Evolutionary conservation across 23 tunicate species (phyloP).

Genomic region (Trididemnum nubilum): DNA sequence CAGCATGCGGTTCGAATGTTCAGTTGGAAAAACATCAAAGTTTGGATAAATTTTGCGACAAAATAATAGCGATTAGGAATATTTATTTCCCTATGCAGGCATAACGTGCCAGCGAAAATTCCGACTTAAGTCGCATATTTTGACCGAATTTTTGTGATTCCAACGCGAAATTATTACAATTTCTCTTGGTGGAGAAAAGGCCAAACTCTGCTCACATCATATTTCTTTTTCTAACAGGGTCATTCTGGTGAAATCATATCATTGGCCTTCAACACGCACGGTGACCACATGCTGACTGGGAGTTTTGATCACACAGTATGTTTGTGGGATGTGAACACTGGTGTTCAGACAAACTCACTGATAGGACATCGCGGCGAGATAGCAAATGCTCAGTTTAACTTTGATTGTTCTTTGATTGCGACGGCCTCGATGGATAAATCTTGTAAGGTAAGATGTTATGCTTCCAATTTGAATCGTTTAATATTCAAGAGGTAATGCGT

Average conservation of each 20-base stretch:
- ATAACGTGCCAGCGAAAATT: no score
- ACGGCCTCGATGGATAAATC: constrained; percentile 97
- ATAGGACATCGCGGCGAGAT: constrained; percentile 98
- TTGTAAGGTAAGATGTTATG: constrained; percentile 56
- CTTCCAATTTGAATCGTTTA: background rate
- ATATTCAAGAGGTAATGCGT: background rate
- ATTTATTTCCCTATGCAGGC: no score
- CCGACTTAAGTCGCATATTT: no score
- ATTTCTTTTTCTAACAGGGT: constrained; percentile 47
- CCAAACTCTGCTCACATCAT: background rate
- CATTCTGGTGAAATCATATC: constrained; percentile 98
- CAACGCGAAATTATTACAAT: no score
- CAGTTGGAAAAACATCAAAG: no score
- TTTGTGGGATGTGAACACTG: constrained; percentile 86
- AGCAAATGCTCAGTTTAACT: constrained; percentile 92
- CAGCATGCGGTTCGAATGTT: no score
- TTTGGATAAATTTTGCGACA: no score
- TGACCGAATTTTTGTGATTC: no score
- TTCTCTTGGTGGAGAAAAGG: background rate
- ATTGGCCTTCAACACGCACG: constrained; percentile 76
- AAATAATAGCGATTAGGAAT: no score
- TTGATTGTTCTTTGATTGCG: constrained; percentile 85
- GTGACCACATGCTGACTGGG: constrained; percentile 87
- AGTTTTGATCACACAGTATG: constrained; percentile 96
- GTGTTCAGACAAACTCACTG: constrained; percentile 58